Conservation (phyloP, 2,797 vertebrate species). For the Pseudochaenichthys georgianus region DNA sequence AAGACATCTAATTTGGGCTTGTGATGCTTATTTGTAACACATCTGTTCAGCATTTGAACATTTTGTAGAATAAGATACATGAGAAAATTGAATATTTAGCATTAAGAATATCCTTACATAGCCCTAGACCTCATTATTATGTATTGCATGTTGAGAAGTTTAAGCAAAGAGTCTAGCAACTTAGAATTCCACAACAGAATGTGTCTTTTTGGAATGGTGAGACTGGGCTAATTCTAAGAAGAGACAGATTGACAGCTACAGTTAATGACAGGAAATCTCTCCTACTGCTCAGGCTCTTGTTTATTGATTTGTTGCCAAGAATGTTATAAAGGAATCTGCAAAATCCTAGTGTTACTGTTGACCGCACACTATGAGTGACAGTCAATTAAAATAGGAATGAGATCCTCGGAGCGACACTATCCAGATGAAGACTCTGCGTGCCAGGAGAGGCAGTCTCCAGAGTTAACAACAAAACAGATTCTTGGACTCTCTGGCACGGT, state of each 20-base stretch:
- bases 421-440: conserved; percentile 64
- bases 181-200: neutral
- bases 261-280: conserved; percentile 81
- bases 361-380: conserved; percentile 76
- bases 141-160: conserved; percentile 12
- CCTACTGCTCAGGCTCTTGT: conserved; percentile 67
- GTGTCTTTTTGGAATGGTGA: conserved; percentile 30
- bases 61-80: conserved; percentile 6
- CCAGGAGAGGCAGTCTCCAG: conserved; percentile 58
- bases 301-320: conserved; percentile 84
- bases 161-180: conserved; percentile 20
- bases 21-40: conserved; percentile 4
- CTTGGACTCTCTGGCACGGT: conserved; percentile 43
- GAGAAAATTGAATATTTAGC: neutral
- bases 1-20: neutral
- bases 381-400: conserved; percentile 79
- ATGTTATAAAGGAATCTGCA: conserved; percentile 79
- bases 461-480: conserved; percentile 48
- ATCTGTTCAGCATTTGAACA: neutral
- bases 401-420: conserved; percentile 70
- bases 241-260: conserved; percentile 72
- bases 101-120: conserved; percentile 5
- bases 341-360: conserved; percentile 71
- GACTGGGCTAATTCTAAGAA: conserved; percentile 32
- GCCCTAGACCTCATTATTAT: neutral